Evolutionary conservation across 2,113 vertebrate genomes (phyloP), one percentile per base, ranked within the genome.

Genomic region (Mastomys natalensis): DNA sequence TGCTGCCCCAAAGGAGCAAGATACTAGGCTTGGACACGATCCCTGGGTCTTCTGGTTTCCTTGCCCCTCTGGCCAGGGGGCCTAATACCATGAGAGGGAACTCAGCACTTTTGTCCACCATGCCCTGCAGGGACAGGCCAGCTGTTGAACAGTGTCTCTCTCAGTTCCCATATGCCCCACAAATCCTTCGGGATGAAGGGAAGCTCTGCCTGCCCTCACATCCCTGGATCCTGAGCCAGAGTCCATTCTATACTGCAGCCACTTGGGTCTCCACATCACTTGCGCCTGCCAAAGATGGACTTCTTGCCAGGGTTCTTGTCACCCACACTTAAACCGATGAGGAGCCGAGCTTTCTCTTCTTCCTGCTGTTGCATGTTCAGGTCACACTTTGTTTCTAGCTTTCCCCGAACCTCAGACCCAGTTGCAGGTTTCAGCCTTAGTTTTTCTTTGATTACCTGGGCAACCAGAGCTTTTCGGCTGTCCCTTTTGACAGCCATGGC

Each of bases 391-490:
- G 95, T 98, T 48, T 99, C 99, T 74, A 97, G 96, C 94, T 99
- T 99, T 17, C 99, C 99, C 68, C 99, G 99, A 55, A 98, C 96
- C 95, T 99, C 99, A 0, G 98, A 89, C 0, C 99, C 99, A 0
- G 98, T 98, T 0, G 99, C 99, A 0, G 99, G 99, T 97, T 99
- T 99, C 97, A 99, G 98, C 7, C 99, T 99, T 77, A 99, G 98
- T 98, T 99, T 99, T 99, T 99, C 99, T 95, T 99, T 99, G 97
- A 99, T 99, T 98, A 99, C 99, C 99, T 99, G 99, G n/a, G 99
- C 99, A 80, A 99, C 99, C 95, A 99, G 98, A 74, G 99, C 99
- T 98, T 99, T 99, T 48, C 99, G 99, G 95, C 99, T 99, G 98
- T 99, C 99, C 95, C 99, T 99, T 98, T 99, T 99, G 95, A 99